Evolutionary conservation across 2,888 invertebrate genomes (phyloP).

Genomic region (Mycalesis mineus): DNA sequence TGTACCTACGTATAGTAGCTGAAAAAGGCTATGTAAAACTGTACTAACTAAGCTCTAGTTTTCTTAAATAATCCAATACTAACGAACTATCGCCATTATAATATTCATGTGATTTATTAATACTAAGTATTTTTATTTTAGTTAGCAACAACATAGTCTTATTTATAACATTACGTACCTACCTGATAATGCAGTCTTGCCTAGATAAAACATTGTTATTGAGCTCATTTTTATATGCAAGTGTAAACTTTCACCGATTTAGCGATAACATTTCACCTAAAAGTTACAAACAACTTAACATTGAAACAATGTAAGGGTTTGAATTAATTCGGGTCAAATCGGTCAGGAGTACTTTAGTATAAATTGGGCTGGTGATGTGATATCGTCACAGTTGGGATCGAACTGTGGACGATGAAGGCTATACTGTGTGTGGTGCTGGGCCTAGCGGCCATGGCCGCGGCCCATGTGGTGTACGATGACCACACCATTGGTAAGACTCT

Average conservation of each 20-base stretch:
- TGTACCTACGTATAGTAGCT: too few relatives aligned
- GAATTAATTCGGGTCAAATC: slow-evolving; percentile 13
- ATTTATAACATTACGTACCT: too few relatives aligned
- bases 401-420: slow-evolving; percentile 29
- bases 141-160: too few relatives aligned
- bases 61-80: too few relatives aligned
- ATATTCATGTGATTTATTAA: too few relatives aligned
- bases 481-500: slow-evolving; percentile 24
- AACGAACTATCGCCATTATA: too few relatives aligned
- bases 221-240: slow-evolving; percentile 2
- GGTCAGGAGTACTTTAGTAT: slow-evolving; percentile 22
- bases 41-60: too few relatives aligned
- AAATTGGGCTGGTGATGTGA: slow-evolving; percentile 13
- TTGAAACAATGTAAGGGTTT: slow-evolving; percentile 9
- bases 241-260: slow-evolving; percentile 11
- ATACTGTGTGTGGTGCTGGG: slow-evolving; percentile 29
- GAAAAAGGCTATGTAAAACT: too few relatives aligned
- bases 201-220: slow-evolving; percentile 3
- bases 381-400: not conserved
- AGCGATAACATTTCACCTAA: slow-evolving; percentile 24
- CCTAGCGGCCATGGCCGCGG: slow-evolving; percentile 31
- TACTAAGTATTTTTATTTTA: too few relatives aligned
- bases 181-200: not conserved
- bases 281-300: slow-evolving; percentile 11
- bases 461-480: slow-evolving; percentile 27